Evolutionary conservation across 2,888 invertebrate genomes (phyloP).

Genomic region (Ochropacha duplaris): DNA sequence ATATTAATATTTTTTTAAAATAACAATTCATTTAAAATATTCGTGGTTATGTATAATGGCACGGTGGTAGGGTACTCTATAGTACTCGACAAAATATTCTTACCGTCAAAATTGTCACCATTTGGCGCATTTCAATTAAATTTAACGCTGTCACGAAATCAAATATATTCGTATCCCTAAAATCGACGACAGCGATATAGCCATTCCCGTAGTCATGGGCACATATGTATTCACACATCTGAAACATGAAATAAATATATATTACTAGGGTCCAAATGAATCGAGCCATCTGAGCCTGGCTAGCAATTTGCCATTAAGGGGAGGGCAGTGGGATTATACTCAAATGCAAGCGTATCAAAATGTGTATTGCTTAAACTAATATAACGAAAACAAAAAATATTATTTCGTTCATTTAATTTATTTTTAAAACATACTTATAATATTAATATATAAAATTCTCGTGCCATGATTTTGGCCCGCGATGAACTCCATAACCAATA

Average conservation of each 20-base stretch:
- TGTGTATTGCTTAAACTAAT: no score
- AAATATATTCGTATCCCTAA: slow-evolving; percentile 17
- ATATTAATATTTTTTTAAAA: slow-evolving; percentile 6
- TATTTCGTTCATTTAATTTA: no score
- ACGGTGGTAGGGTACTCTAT: no score
- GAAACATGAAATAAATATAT: slow-evolving; percentile 10
- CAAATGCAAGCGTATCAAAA: neutral
- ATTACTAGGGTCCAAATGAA: neutral
- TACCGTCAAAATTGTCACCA: slow-evolving; percentile 25
- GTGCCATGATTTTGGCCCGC: no score
- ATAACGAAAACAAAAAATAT: no score
- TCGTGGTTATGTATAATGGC: no score
- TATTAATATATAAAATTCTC: no score
- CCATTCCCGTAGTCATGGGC: slow-evolving; percentile 28
- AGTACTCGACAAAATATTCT: slow-evolving; percentile 11
- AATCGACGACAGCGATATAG: slow-evolving; percentile 23
- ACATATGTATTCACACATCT: slow-evolving; percentile 31
- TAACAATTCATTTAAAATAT: no score
- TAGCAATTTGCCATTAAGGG: no score
- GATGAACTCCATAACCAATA: no score
- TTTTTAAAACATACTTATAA: no score
- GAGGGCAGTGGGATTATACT: neutral
- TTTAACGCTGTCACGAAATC: slow-evolving; percentile 22
- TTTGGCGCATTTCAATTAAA: slow-evolving; percentile 21
- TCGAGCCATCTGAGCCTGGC: no score